Evolutionary conservation across 2,888 invertebrate species (phyloP), one percentile per base, ranked within the genome.

Genomic region (Euplagia quadripunctaria): DNA sequence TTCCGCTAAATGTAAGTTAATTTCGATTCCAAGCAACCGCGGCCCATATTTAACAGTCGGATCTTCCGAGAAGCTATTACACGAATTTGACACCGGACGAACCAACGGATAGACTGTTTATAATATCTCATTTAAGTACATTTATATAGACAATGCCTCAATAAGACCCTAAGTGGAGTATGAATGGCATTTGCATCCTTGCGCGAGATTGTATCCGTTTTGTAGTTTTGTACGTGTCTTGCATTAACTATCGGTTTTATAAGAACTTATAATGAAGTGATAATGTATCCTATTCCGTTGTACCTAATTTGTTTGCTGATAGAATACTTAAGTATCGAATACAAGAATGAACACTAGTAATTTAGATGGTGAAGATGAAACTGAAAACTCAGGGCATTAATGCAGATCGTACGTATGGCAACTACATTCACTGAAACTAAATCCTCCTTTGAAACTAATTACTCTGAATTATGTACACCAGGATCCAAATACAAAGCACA

Each of bases 41-140:
- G 80, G 76, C 71, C 78, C 71, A 61, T 61, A 82, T 79, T 81
- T 78, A 82, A 85, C 80, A 80, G 82, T 80, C 83, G 82, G 76
- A 75, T 82, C 70, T 93, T 91, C 92, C 82, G 14, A 80, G 91
- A 91, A 93, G 80, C 87, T 85, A 91, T 90, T 85, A 82, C 79
- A 79, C 78, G 82, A 87, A 92, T 92, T 92, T 78, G 91, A 92
- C 91, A 93, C 93, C 92, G 92, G 73, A 82, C 86, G 82, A 73
- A 85, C 86, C 77, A 71, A 82, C 83, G 76, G 78, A 72, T 68
- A 58, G 43, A 75, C 76, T 82, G 80, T 85, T 78, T 85, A 84
- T 80, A 82, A 82, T 80, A 83, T 75, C 46, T 49, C 61, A 78
- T 68, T 71, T 72, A 42, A 61, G 78, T 77, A 86, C 80, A 83